phyloP scores from a whole-genome alignment of 2,797 vertebrate species.

The Synaphobranchus kaupii region DNA sequence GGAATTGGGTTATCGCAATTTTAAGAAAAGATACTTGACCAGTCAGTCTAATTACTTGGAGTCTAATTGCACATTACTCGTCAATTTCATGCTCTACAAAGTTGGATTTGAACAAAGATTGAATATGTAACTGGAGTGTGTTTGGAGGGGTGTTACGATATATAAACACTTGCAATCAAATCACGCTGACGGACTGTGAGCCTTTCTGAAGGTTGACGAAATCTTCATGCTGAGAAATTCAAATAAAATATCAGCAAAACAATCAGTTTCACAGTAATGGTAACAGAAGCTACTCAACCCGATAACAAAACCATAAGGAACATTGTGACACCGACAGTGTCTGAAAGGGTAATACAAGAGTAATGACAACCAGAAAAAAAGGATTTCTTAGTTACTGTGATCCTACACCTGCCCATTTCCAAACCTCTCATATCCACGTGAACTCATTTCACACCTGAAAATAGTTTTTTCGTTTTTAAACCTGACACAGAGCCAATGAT shows the following conservation, averaged over 20 bases:
- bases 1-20: background rate
- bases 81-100: constrained; percentile 26
- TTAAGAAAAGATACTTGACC: constrained; percentile 7
- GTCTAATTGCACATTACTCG: constrained; percentile 13
- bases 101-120: background rate
- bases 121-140: background rate
- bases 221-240: background rate
- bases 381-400: background rate
- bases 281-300: background rate
- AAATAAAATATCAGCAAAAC: background rate
- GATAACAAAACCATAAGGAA: background rate
- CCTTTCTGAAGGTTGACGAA: constrained; percentile 13
- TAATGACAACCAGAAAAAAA: background rate
- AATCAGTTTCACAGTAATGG: constrained; percentile 4
- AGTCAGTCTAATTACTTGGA: constrained; percentile 13
- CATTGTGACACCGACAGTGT: background rate
- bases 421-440: background rate
- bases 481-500: background rate
- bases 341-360: background rate
- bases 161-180: background rate
- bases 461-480: background rate
- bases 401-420: background rate
- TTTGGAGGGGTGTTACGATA: background rate
- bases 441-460: background rate
- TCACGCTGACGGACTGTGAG: background rate